These are phyloP conservation scores for Ceratitis capitata DNA, from an alignment of 1,140 invertebrate genomes.

Conservation along the genomic window DNA sequence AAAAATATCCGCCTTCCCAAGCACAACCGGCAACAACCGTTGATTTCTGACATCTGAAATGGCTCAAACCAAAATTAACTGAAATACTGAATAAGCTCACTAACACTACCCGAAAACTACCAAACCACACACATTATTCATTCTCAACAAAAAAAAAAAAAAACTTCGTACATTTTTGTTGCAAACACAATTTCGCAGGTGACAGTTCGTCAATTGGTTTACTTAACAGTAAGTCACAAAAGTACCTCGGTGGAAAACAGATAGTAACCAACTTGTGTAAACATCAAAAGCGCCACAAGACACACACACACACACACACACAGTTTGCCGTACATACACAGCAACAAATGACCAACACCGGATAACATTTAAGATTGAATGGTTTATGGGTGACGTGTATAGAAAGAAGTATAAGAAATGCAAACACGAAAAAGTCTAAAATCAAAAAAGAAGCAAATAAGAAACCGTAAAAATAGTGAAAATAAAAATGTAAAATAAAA, in stretches of 20 bases:
- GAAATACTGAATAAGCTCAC: not conserved
- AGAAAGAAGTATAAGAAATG: too few species aligned
- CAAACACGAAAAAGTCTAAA: too few species aligned
- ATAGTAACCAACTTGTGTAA: not conserved
- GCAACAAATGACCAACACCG: not conserved
- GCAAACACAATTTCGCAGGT: not conserved
- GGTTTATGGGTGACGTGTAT: too few species aligned
- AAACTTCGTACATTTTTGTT: not conserved
- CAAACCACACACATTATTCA: not conserved
- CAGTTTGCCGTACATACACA: too few species aligned
- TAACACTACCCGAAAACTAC: not conserved
- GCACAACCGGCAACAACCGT: not conserved
- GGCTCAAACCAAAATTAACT: not conserved
- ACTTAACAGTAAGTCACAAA: not conserved
- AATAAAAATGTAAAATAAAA: not conserved
- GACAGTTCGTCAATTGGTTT: not conserved
- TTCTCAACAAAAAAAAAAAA: not conserved
- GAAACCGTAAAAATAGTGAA: too few species aligned
- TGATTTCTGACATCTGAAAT: not conserved
- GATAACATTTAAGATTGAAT: too few species aligned
- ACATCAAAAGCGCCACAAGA: not conserved
- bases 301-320: not conserved
- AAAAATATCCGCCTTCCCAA: not conserved
- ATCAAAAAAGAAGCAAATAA: too few species aligned
- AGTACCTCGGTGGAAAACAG: too few species aligned